These are phyloP conservation scores for Pammene fasciana DNA, from an alignment of 2,888 invertebrate genomes.

Conservation along the genomic window DNA sequence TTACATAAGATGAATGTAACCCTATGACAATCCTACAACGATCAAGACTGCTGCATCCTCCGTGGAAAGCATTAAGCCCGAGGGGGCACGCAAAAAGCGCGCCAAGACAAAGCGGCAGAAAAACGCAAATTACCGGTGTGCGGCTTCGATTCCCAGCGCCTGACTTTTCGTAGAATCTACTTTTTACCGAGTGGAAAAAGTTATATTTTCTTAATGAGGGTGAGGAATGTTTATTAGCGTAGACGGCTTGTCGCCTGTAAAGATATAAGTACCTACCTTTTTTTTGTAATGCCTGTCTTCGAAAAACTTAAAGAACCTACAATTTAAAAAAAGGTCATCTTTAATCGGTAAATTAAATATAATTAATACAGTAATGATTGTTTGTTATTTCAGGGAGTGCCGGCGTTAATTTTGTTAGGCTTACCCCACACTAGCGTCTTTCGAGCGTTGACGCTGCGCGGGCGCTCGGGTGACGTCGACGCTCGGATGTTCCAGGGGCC, in stretches of 20 bases:
- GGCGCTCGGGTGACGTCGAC: too few species aligned
- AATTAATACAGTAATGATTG: too few species aligned
- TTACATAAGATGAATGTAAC: not conserved
- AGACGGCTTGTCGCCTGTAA: slow-evolving; percentile 7
- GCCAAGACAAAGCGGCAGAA: slow-evolving; percentile 76
- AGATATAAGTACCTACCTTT: too few species aligned
- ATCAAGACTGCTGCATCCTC: slow-evolving; percentile 22
- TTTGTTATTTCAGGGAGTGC: too few species aligned
- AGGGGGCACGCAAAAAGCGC: slow-evolving; percentile 43
- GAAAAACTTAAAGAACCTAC: not conserved
- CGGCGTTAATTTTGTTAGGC: too few species aligned
- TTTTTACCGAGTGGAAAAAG: slow-evolving; percentile 52
- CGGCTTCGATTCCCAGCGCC: slow-evolving; percentile 73
- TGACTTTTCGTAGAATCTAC: slow-evolving; percentile 65
- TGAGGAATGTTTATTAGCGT: slow-evolving; percentile 22
- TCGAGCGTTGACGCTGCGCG: too few species aligned
- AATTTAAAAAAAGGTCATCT: too few species aligned
- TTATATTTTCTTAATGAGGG: slow-evolving; percentile 36
- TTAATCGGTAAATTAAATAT: too few species aligned
- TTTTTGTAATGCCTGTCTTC: not conserved
- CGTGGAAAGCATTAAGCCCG: slow-evolving; percentile 42
- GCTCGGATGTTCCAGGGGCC: too few species aligned
- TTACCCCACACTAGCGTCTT: too few species aligned
- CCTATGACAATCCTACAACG: slow-evolving; percentile 7
- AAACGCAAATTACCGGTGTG: slow-evolving; percentile 76